phyloP scores from a whole-genome alignment of 1,140 invertebrate genomes.

The Drosophila triauraria region DNA sequence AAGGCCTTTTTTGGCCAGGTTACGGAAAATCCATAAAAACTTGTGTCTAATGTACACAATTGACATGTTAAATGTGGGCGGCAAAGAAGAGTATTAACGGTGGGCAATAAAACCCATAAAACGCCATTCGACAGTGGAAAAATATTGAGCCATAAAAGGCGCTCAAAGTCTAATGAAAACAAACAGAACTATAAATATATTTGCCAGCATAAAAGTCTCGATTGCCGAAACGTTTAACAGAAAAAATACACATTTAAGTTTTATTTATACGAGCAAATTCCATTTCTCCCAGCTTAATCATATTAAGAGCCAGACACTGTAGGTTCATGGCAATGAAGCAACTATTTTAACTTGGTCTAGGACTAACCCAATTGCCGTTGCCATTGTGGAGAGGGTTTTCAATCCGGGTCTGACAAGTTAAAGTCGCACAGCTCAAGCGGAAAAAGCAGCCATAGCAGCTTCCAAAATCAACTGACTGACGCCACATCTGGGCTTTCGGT shows the following conservation, averaged over 20 bases:
- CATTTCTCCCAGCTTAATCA: conserved; percentile 41
- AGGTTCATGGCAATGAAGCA: conserved; percentile 15
- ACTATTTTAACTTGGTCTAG: conserved; percentile 3
- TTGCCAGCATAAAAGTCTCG: conserved; percentile 58
- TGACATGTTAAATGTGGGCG: conserved; percentile 21
- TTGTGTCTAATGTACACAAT: conserved; percentile 33
- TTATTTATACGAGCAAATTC: conserved; percentile 32
- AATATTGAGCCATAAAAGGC: conserved; percentile 65
- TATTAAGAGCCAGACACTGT: conserved; percentile 57
- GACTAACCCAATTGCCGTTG: conserved; percentile 8
- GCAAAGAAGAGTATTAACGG: conserved; percentile 5
- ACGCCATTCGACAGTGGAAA: conserved; percentile 33
- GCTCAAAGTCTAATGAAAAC: conserved; percentile 70
- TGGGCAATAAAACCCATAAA: conserved; percentile 36
- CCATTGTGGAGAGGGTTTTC: not conserved
- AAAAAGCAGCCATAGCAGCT: conserved; percentile 26
- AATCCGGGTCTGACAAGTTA: conserved; percentile 15
- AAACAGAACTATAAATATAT: conserved; percentile 79
- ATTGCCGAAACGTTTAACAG: conserved; percentile 63
- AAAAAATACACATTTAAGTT: conserved; percentile 68
- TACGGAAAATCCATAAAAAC: conserved; percentile 22
- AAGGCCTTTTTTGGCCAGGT: conserved; percentile 14
- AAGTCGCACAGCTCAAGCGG: conserved; percentile 26
- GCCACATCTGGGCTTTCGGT: conserved; percentile 37
- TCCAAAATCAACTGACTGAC: conserved; percentile 22